Conservation (phyloP, 2,113 vertebrate genomes). For the Helogale parvula region DNA sequence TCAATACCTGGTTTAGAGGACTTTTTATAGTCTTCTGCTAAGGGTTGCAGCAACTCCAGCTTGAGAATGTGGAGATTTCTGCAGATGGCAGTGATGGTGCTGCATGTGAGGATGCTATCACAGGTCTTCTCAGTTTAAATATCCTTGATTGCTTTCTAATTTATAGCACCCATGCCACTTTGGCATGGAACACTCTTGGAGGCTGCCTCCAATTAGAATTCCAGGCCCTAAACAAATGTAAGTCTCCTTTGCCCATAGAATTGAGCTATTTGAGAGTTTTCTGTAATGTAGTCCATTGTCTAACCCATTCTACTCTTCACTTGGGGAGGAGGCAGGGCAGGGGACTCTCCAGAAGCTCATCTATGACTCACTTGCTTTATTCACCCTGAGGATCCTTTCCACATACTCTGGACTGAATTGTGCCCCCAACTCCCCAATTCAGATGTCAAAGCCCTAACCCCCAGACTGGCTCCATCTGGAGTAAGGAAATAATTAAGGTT, state of each 20-base stretch:
- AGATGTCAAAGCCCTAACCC: neutral
- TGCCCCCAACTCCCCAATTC: neutral
- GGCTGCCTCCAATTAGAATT: neutral
- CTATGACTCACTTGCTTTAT: neutral
- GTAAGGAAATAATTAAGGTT: neutral
- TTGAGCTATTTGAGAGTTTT: neutral
- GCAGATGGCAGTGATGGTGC: neutral
- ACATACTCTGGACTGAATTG: neutral
- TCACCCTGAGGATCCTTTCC: neutral
- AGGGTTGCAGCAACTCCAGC: neutral
- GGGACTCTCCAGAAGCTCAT: neutral
- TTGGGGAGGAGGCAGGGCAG: neutral
- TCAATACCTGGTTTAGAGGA: neutral
- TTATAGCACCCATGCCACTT: neutral
- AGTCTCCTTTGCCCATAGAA: neutral
- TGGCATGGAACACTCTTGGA: neutral
- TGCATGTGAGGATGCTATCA: neutral
- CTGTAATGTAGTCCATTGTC: neutral
- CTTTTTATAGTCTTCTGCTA: neutral
- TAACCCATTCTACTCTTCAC: neutral
- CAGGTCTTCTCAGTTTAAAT: neutral
- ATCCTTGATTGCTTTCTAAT: neutral
- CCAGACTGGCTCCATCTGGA: neutral
- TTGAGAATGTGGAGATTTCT: neutral
- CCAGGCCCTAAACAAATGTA: neutral